A percentile compares a stretch with the other conserved stretches of the same genome.
Conservation (phyloP, 2,113 vertebrate species). For the Bambusicola thoracicus region DNA sequence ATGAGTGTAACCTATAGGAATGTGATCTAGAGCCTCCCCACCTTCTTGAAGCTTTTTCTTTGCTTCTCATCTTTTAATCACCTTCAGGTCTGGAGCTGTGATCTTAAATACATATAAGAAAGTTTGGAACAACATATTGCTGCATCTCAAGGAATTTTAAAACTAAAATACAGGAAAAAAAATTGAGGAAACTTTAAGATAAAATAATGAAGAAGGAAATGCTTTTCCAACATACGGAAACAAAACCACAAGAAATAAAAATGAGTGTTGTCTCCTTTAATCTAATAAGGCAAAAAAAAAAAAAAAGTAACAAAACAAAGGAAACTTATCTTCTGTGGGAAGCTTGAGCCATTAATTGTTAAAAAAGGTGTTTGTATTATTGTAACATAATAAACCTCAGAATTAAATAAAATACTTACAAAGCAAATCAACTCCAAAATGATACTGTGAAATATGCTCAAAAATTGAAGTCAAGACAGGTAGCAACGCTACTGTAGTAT, state of each 20-base stretch:
- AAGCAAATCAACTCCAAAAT: constrained; percentile 93
- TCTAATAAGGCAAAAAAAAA: background rate
- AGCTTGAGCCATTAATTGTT: background rate
- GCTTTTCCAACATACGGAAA: background rate
- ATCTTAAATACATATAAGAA: background rate
- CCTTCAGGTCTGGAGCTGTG: background rate
- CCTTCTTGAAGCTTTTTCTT: background rate
- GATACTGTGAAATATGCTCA: constrained; percentile 94
- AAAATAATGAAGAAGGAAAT: background rate
- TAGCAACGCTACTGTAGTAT: constrained; percentile 93
- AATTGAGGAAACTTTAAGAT: background rate
- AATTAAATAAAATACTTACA: constrained; percentile 81
- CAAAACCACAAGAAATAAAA: background rate
- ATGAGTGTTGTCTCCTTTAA: background rate
- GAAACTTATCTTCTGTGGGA: background rate
- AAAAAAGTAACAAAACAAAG: background rate
- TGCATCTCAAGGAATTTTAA: background rate
- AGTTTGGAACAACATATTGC: background rate
- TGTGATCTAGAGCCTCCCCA: background rate
- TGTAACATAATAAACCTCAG: background rate
- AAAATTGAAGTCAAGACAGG: constrained; percentile 96
- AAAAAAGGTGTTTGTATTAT: background rate
- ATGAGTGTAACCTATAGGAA: background rate
- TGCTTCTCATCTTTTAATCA: background rate
- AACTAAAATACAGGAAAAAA: background rate